Evolutionary conservation across 1,140 invertebrate species (phyloP), one percentile per base, ranked within the genome.

Genomic region (Halotydeus destructor): DNA sequence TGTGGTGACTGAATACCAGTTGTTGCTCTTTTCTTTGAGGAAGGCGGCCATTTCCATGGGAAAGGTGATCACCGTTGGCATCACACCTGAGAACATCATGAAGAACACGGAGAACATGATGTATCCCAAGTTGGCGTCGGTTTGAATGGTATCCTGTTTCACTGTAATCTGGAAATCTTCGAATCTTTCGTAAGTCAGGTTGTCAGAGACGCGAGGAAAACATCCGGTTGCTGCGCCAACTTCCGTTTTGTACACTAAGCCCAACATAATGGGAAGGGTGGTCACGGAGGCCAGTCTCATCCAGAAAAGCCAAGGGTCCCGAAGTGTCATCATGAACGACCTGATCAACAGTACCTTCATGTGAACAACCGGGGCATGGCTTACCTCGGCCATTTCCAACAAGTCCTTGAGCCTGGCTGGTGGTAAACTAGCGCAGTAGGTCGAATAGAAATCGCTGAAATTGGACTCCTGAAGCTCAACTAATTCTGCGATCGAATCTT

Each of bases 1-100:
- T 2, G 84, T 76, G 60, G 91, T 91, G 26, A 91, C 62, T n/a
- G 85, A 91, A 60, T 96, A 96, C 88, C 88, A 96, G 56, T 88
- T 89, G 58, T 96, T 96, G 34, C 43, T 44, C 16, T 46, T 44
- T 44, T 46, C 45, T 22, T 44, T 44, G 6, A 40, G 24, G 18
- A 44, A 44, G 19, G 31, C 23, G 21, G 34, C 25, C 6, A 44
- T 18, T 23, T 44, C 42, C 8, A 44, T n/a, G 6, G 42, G 42
- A 25, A 44, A 44, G 16, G 31, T 16, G 34, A 44, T 44, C 23
- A 44, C 11, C 23, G 42, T 33, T 11, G 42, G 42, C 14, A 37
- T 24, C 19, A 44, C 21, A 22, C 35, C 38, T 5, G 25, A 33
- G 12, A 44, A 26, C 12, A 41, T 23, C 2, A 26, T 44, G 19